Percentiles rank a stretch among this genome's conserved stretches.
These are phyloP conservation scores for Leptodactylus fallax DNA, from an alignment of 2,797 vertebrate species.

Conservation along the genomic window DNA sequence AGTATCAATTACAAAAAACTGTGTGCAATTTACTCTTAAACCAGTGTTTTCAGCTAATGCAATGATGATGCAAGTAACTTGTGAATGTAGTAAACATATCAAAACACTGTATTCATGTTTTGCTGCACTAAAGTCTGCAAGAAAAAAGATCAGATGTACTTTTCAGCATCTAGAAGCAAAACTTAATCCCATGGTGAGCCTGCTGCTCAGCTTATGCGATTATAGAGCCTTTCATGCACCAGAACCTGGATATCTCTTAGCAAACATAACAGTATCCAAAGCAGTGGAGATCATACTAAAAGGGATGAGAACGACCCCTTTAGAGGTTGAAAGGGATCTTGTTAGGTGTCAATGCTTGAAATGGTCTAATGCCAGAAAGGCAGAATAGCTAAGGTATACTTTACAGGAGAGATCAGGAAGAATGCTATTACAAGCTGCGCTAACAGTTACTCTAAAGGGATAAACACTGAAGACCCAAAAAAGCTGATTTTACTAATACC, in stretches of 20 bases:
- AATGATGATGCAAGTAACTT: constrained; percentile 37
- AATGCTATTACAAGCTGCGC: constrained; percentile 53
- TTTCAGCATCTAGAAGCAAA: constrained; percentile 26
- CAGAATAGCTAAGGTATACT: constrained; percentile 3
- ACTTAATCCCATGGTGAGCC: constrained; percentile 55
- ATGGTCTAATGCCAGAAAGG: constrained; percentile 41
- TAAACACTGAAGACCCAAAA: constrained; percentile 26
- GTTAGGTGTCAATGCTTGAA: constrained; percentile 52
- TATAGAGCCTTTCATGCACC: constrained; percentile 52
- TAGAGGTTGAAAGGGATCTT: constrained; percentile 43
- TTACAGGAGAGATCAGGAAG: constrained; percentile 39
- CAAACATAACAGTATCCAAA: constrained; percentile 40
- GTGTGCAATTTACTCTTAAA: too few relatives aligned
- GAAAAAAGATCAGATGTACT: constrained; percentile 52
- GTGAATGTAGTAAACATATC: background rate
- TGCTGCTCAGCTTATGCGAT: constrained; percentile 53
- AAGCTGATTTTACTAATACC: constrained; percentile 46
- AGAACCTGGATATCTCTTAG: constrained; percentile 46
- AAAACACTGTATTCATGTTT: constrained; percentile 16
- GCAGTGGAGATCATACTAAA: constrained; percentile 44
- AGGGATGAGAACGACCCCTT: constrained; percentile 42
- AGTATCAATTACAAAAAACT: background rate
- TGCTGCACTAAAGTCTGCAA: constrained; percentile 30
- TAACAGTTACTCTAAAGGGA: constrained; percentile 44
- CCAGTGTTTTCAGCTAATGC: background rate